Evolutionary conservation across 2,888 invertebrate species (phyloP), one percentile per base, ranked within the genome.

Genomic region (Allophyes oxyacanthae): DNA sequence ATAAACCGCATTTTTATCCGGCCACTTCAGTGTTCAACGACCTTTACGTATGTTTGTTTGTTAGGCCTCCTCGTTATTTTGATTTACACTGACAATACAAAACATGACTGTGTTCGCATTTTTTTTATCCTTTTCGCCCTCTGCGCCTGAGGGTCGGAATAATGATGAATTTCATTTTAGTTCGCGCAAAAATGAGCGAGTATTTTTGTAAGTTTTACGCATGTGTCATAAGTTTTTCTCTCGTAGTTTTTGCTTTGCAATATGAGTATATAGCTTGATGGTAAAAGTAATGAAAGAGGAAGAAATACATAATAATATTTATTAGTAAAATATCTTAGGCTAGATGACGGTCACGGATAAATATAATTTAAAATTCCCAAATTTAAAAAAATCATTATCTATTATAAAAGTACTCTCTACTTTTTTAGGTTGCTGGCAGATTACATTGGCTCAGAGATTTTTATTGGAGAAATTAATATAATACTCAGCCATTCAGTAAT

Each of bases 1-100:
- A 49, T 69, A 52, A 62, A 64, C 33, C 41, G 40, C 59, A 57
- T 59, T 63, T 68, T 61, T 64, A 68, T 68, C 70, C 70, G 45
- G 50, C 28, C 44, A 11, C 65, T 46, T 41, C 43, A 67, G 64
- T 75, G 65, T 64, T 51, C 51, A 51, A 37, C 52, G 37, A 54
- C 64, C 69, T 58, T 42, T 55, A 66, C 60, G 55, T 52, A 52
- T 77, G 72, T 77, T 67, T 68, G 75, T 71, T 68, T 74, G 66
- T 60, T 57, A 46, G 52, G 38, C 32, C 25, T 43, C 43, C 60
- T 65, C 64, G 70, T 78, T 75, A 79, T 75, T 74, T 78, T 80
- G 80, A 80, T 80, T 80, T 77, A 77, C 72, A 72, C 57, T 69
- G 71, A 77, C 78, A 76, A 79, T 72, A 76, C 67, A 65, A 58